phyloP scores from a whole-genome alignment of 2,888 invertebrate genomes.

The Pasiphila rectangulata region DNA sequence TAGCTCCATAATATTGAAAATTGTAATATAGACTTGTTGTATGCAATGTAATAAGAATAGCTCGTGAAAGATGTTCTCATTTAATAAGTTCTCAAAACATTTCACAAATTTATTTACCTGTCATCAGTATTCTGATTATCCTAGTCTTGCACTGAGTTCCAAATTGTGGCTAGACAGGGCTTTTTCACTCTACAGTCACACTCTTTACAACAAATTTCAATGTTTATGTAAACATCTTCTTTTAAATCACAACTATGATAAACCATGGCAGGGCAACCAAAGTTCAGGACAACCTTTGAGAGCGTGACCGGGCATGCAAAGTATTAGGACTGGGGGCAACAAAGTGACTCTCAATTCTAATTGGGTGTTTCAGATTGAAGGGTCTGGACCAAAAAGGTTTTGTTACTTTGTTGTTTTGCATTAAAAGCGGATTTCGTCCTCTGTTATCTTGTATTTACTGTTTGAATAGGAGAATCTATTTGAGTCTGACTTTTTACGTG shows the following conservation, averaged over 20 bases:
- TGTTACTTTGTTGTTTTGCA: constrained; percentile 25
- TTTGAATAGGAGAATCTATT: not conserved
- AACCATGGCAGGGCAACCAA: not conserved
- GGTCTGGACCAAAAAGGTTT: constrained; percentile 26
- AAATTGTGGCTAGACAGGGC: no score
- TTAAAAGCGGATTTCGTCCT: constrained; percentile 13
- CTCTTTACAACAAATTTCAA: not conserved
- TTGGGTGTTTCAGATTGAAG: constrained; percentile 34
- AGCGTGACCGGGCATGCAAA: constrained; percentile 57
- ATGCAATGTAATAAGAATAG: no score
- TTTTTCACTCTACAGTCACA: no score
- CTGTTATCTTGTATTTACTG: not conserved
- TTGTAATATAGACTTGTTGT: constrained; percentile 7
- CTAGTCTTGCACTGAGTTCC: no score
- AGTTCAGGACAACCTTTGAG: constrained; percentile 32
- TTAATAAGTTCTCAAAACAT: no score
- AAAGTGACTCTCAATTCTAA: constrained; percentile 38
- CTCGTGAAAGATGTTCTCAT: no score
- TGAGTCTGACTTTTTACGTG: not conserved
- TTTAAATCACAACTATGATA: not conserved
- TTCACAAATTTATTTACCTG: no score
- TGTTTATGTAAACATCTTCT: not conserved
- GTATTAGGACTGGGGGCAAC: constrained; percentile 24
- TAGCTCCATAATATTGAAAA: not conserved
- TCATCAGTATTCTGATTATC: no score